Percentiles rank a stretch among this genome's conserved stretches.
Evolutionary conservation across 2,113 vertebrate species (phyloP).

Genomic region (Nanorana parkeri): DNA sequence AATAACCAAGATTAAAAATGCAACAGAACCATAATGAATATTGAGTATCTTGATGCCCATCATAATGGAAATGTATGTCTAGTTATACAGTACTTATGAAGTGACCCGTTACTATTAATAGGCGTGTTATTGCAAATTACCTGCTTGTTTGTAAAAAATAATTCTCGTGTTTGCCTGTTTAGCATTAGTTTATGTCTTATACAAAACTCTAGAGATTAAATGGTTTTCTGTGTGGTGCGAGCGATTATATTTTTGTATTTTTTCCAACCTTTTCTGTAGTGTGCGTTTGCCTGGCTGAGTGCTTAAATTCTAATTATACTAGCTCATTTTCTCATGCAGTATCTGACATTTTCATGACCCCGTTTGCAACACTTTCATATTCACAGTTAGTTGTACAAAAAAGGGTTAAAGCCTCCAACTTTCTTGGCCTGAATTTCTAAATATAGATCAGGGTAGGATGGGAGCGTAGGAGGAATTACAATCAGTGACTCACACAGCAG

Average conservation of each 20-base stretch:
- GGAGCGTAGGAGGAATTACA: constrained; percentile 52
- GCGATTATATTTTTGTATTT: not conserved
- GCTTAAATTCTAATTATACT: not conserved
- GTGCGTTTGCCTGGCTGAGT: not conserved
- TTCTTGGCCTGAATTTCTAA: constrained; percentile 57
- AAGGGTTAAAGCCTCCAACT: constrained; percentile 51
- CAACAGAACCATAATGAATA: no score
- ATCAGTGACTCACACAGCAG: constrained; percentile 55
- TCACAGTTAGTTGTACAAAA: not conserved
- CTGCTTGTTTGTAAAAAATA: no score
- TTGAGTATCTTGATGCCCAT: no score
- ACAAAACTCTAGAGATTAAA: no score
- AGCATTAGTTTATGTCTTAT: no score
- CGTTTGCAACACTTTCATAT: constrained; percentile 21
- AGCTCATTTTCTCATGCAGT: not conserved
- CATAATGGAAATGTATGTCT: no score
- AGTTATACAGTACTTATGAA: no score
- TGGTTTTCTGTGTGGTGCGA: no score
- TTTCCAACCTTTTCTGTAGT: not conserved
- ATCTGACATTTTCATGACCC: not conserved
- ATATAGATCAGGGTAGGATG: constrained; percentile 54
- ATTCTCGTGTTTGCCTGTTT: no score
- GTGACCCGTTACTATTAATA: no score
- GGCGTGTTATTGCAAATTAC: no score
- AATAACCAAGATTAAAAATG: no score